phyloP scores from a whole-genome alignment of 2,797 vertebrate species.

The Muscicapa striata region DNA sequence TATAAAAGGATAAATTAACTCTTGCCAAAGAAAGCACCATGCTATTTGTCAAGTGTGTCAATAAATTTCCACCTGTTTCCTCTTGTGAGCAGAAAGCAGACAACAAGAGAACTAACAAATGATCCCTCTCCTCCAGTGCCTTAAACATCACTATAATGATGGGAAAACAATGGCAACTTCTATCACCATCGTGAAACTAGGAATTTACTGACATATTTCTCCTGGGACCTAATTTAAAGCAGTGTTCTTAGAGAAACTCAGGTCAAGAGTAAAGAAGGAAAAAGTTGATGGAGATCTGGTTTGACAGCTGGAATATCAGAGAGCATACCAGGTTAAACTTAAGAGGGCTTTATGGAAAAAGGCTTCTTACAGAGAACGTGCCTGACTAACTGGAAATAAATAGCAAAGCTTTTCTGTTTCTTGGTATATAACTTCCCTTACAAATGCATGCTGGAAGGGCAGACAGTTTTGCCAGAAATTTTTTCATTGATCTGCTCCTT shows the following conservation, averaged over 20 bases:
- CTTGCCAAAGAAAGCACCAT: not conserved
- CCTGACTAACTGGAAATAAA: not conserved
- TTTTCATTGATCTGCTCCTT: not conserved
- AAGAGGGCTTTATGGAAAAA: not conserved
- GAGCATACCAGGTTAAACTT: not conserved
- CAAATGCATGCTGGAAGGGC: not conserved
- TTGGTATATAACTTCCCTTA: not conserved
- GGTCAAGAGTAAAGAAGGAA: conserved; percentile 68
- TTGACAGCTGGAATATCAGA: conserved; percentile 68
- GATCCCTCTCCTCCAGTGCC: not conserved
- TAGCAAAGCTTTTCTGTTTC: not conserved
- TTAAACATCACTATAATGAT: conserved; percentile 47
- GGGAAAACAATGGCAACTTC: conserved; percentile 65
- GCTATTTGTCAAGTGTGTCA: not conserved
- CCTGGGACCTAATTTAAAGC: conserved; percentile 76
- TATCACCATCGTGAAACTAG: conserved; percentile 61
- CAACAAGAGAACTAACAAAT: not conserved
- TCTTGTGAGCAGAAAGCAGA: not conserved
- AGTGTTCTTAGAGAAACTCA: conserved; percentile 64
- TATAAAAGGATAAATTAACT: conserved; percentile 3
- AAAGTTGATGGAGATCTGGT: conserved; percentile 57
- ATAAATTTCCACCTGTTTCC: not conserved
- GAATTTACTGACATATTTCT: conserved; percentile 71
- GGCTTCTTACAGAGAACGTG: not conserved
- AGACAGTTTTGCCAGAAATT: not conserved